phyloP scores from a whole-genome alignment of 1,140 invertebrate genomes.

The Dinoponera quadriceps region DNA sequence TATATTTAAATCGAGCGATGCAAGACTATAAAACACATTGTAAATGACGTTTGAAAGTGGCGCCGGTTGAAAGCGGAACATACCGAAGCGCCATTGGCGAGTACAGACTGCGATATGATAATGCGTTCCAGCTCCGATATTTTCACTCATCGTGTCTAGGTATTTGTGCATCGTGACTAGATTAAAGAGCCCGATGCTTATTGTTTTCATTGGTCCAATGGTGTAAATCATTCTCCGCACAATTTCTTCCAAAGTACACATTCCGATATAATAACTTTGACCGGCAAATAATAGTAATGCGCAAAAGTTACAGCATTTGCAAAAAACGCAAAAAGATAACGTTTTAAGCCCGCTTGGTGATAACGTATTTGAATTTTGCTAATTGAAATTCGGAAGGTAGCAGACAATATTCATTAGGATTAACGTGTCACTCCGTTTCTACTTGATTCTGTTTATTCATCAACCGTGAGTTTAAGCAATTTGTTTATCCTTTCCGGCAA shows the following conservation, averaged over 20 bases:
- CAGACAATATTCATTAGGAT: too few relatives aligned
- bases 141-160: too few relatives aligned
- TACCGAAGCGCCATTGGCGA: conserved; percentile 20
- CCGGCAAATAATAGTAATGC: not conserved
- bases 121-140: too few relatives aligned
- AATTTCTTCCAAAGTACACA: conserved; percentile 16
- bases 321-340: not conserved
- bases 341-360: too few relatives aligned
- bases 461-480: too few relatives aligned
- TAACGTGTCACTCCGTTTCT: too few relatives aligned
- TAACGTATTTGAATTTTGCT: too few relatives aligned
- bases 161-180: too few relatives aligned
- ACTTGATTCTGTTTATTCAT: too few relatives aligned
- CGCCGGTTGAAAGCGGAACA: not conserved
- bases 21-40: not conserved
- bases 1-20: not conserved
- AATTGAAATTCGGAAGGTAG: too few relatives aligned
- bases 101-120: not conserved
- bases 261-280: not conserved
- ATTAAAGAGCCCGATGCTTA: too few relatives aligned
- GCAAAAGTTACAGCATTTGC: not conserved
- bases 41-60: conserved; percentile 35
- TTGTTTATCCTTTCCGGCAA: not conserved
- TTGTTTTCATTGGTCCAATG: too few relatives aligned
- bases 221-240: not conserved